Base-by-base conservation (phyloP, 2,888 invertebrate genomes). In the Lampropteryx suffumata region DNA sequence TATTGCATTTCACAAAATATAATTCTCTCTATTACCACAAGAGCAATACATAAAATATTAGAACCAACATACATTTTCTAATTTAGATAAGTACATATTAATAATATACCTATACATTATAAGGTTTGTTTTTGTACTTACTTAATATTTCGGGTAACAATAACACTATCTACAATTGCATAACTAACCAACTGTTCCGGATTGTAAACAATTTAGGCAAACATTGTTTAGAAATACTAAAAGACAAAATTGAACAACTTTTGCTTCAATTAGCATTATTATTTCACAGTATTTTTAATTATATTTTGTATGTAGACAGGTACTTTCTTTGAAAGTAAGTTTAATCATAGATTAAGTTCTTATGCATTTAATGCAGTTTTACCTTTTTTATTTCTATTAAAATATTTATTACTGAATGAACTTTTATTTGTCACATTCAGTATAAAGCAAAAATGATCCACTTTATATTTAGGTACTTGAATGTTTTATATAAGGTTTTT, bases 61-160 rank as follows among this genome's bases (percentile, higher is more conserved):
- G 24, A 24, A 24, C 7, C 5, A 6, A 24, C 59, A 35, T 60
- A 57, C 56, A 55, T 59, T 56, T 64, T 59, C 57, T 60, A 66
- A 63, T 3, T 17, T n/a, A n/a, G n/a, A 4, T 65, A 62, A 51
- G 47, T 50, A 46, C 50, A 54, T 59, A 2, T 3, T 21, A 24
- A 7, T 24, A 17, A 45, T 43, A 59, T 57, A 62, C 61, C 17
- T 24, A 24, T 7, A 24, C 58, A 55, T 62, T 61, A 65, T 24
- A 52, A 59, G 62, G 59, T 64, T 62, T 47, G 54, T 62, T 71
- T 17, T 72, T 72, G 72, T 72, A 72, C 71, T 71, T 69, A 24
- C 24, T 24, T 24, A 57, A 62, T 59, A 63, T 61, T 69, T 59
- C 32, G 52, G 59, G 62, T 62, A 62, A 62, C 56, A 26, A 53